Base-by-base conservation (phyloP, 1,140 invertebrate genomes). In the Pachyrhynchus sulphureomaculatus region DNA sequence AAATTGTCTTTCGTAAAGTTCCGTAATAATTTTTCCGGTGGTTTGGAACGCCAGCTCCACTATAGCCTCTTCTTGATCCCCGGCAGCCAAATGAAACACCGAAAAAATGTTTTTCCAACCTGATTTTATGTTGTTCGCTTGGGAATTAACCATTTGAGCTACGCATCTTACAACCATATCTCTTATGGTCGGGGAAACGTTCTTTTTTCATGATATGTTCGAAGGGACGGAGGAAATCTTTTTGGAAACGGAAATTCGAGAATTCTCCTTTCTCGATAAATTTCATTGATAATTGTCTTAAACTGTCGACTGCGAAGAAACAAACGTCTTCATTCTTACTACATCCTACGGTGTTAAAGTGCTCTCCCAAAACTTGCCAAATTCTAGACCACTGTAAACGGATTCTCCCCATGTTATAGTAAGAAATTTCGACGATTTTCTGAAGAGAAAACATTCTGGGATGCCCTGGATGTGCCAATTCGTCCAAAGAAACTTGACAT, bases 101-200 rank as follows among this genome's bases (percentile, higher is more conserved):
- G 93, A 96, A 73, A 99, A 99, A 63, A 99, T 98, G 76, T 99
- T 99, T 78, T 99, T 99, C 98, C 98, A 99, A 34, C 98, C 98
- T 1, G 97, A 99, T 67, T 90, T 88, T 39, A 99, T 99, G 70
- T 99, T 99, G 8, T 88, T 88, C 0, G 96, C 92, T 80, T 99
- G 96, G 0, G 95, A 96, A 74, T 98, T 96, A 0, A 99, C 97
- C 88, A 99, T 98, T 78, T 99, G 96, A 1, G 94, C 92, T 4
- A 99, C 93, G 76, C 98, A 99, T 42, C 95, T 83, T 0, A 99
- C 95, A 10, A 72, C 96, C 96, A 99, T 98, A 71, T 99, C 96
- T 54, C 95, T 82, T 60, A 99, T 98, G 10, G 91, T 89, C 0
- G 90, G 87, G 1, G 93, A 97, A 62, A 90, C 86, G 75, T 98